Percentiles rank a stretch among this genome's conserved stretches.
These are phyloP conservation scores for Neogale vison DNA, from an alignment of 2,113 vertebrate genomes.

Conservation along the genomic window DNA sequence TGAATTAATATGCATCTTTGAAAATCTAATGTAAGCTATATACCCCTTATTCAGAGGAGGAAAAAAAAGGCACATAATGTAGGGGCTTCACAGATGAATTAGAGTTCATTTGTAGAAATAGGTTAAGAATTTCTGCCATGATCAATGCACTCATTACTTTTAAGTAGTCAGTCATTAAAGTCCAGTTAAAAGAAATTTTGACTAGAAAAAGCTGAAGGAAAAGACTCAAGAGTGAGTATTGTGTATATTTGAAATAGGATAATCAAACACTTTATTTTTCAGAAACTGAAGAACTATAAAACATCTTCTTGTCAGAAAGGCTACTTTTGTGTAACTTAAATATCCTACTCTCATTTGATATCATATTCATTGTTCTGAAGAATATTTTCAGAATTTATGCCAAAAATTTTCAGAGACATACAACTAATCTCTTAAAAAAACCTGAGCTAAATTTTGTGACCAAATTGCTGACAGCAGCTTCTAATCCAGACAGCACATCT, in stretches of 20 bases:
- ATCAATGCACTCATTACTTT: not conserved
- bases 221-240: not conserved
- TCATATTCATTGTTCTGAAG: not conserved
- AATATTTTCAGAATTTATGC: constrained; percentile 4
- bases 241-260: not conserved
- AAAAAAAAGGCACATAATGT: not conserved
- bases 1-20: not conserved
- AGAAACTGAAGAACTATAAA: not conserved
- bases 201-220: not conserved
- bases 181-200: not conserved
- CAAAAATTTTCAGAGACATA: not conserved
- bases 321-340: not conserved
- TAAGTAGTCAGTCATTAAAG: not conserved
- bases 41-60: not conserved
- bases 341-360: not conserved
- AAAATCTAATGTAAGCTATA: not conserved
- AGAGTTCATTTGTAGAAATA: not conserved
- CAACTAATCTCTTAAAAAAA: constrained; percentile 39
- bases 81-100: not conserved
- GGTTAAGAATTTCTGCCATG: not conserved
- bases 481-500: constrained; percentile 48
- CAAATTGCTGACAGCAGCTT: constrained; percentile 55
- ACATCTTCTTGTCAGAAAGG: not conserved
- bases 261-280: not conserved
- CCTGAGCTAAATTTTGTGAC: not conserved